These are phyloP conservation scores for Varecia variegata DNA, from an alignment of 2,797 vertebrate genomes.

Conservation along the genomic window DNA sequence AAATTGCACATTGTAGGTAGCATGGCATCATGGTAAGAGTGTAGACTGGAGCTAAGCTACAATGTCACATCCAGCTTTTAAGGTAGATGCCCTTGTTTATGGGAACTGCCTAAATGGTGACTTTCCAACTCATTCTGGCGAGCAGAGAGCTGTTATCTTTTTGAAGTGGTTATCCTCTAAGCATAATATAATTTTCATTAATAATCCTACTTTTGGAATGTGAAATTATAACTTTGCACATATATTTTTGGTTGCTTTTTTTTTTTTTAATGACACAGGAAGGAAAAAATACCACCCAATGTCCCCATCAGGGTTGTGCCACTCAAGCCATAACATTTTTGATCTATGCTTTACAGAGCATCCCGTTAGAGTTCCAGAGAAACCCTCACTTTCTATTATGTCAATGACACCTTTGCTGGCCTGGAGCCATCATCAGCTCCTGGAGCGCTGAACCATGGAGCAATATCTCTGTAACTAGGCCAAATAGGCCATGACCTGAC, in stretches of 20 bases:
- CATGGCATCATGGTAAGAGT: not conserved
- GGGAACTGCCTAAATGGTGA: not conserved
- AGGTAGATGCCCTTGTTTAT: not conserved
- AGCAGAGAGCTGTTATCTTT: not conserved
- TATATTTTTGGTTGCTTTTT: not conserved
- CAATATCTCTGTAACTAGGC: conserved; percentile 64
- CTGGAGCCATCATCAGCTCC: conserved; percentile 43
- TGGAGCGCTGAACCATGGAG: conserved; percentile 26
- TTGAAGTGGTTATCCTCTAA: not conserved
- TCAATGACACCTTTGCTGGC: conserved; percentile 61
- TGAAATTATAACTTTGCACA: not conserved
- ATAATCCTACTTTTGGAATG: conserved; percentile 14
- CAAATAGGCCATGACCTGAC: conserved; percentile 71
- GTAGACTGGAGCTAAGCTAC: not conserved
- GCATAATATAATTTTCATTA: conserved; percentile 7
- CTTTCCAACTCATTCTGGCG: not conserved
- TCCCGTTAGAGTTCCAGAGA: conserved; percentile 53
- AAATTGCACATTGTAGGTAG: not conserved
- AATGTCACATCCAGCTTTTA: not conserved
- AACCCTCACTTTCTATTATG: conserved; percentile 57
- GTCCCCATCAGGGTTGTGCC: not conserved
- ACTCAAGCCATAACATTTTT: not conserved
- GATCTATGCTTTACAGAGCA: conserved; percentile 45
- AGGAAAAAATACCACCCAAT: not conserved
- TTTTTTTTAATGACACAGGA: not conserved